Percentiles rank a stretch among this genome's conserved stretches.
Conservation (phyloP, 2,888 invertebrate species). For the Exocentrus adspersus region DNA sequence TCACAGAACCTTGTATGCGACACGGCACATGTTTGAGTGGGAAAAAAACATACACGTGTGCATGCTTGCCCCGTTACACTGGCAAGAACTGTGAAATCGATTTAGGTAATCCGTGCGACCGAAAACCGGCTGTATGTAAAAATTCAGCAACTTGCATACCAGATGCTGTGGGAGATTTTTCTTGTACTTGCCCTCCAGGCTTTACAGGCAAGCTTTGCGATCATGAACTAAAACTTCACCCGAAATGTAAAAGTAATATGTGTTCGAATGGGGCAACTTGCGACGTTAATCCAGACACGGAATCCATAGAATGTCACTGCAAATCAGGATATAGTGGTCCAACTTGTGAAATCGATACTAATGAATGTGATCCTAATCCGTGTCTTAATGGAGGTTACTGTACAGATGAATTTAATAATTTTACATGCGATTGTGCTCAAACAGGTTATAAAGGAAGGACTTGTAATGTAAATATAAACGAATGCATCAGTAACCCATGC, state of each 20-base stretch:
- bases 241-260: constrained; percentile 76
- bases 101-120: constrained; percentile 76
- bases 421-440: constrained; percentile 79
- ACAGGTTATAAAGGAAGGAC: constrained; percentile 80
- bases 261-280: constrained; percentile 86
- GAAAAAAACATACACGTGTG: constrained; percentile 83
- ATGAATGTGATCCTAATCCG: constrained; percentile 78
- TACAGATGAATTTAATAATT: constrained; percentile 77
- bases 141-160: constrained; percentile 80
- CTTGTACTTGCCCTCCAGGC: constrained; percentile 75
- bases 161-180: constrained; percentile 75
- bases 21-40: constrained; percentile 83
- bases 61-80: constrained; percentile 83
- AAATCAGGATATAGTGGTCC: constrained; percentile 71
- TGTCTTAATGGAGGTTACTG: constrained; percentile 76
- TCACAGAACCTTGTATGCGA: constrained; percentile 83
- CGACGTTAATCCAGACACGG: constrained; percentile 68
- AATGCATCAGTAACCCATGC: constrained; percentile 78
- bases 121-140: constrained; percentile 72
- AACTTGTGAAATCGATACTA: constrained; percentile 77
- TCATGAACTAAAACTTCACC: constrained; percentile 74
- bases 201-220: constrained; percentile 79
- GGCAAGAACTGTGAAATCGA: constrained; percentile 90
- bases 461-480: constrained; percentile 84
- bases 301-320: constrained; percentile 47